phyloP scores from a whole-genome alignment of 2,113 vertebrate genomes.

The Zosterops japonicus region DNA sequence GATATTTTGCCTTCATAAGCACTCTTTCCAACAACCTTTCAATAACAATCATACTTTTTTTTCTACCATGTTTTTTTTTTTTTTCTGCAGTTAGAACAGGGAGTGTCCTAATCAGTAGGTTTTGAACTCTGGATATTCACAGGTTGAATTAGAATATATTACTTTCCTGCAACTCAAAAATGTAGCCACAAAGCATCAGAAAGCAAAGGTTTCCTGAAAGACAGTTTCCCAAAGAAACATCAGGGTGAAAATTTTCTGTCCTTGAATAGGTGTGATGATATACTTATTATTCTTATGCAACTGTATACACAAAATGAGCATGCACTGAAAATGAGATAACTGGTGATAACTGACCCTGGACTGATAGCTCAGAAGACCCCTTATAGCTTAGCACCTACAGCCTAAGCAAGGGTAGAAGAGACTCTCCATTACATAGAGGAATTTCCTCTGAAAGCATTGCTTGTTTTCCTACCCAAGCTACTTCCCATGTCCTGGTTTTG shows the following conservation, averaged over 20 bases:
- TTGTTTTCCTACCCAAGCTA: neutral
- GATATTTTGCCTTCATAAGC: neutral
- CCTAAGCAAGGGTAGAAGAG: neutral
- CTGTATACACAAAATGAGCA: neutral
- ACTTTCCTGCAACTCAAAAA: neutral
- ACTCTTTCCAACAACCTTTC: neutral
- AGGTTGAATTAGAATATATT: neutral
- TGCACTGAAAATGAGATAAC: neutral
- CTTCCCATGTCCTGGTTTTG: neutral
- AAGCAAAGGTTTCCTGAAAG: neutral
- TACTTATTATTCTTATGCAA: neutral
- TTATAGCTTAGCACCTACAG: neutral
- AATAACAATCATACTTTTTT: neutral
- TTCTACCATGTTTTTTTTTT: neutral
- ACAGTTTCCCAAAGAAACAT: neutral
- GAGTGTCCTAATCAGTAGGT: neutral
- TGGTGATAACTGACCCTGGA: neutral
- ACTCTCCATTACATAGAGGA: neutral
- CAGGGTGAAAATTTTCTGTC: neutral
- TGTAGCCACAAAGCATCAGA: neutral
- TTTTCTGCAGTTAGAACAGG: neutral
- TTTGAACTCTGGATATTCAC: neutral
- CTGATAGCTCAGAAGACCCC: neutral
- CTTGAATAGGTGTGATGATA: neutral
- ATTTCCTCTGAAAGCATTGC: neutral